Conservation (phyloP, 64 coral and sea anemone genomes). For the Montipora foliosa region DNA sequence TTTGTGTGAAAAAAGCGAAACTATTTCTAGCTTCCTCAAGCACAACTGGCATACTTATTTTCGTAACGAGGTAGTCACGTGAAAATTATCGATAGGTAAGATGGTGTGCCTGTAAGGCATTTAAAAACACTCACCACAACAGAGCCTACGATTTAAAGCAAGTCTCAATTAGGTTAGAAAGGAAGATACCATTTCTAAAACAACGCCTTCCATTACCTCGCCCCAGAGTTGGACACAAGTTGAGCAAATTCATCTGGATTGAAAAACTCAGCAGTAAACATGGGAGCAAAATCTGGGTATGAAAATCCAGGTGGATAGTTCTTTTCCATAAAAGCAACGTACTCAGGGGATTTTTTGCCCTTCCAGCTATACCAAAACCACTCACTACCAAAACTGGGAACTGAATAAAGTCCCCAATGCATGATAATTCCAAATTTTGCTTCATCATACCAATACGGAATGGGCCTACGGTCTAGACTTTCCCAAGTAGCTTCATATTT, state of each 20-base stretch:
- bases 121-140: too few relatives aligned
- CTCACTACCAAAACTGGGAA: conserved; percentile 85
- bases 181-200: neutral
- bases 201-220: conserved; percentile 53
- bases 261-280: conserved; percentile 94
- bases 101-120: too few relatives aligned
- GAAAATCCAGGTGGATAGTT: conserved; percentile 84
- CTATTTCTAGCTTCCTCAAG: too few relatives aligned
- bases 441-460: conserved; percentile 88
- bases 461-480: conserved; percentile 79
- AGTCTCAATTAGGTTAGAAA: too few relatives aligned
- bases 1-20: too few relatives aligned
- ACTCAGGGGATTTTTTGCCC: conserved; percentile 41
- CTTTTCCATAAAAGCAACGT: conserved; percentile 78
- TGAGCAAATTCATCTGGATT: conserved; percentile 87
- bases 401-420: conserved; percentile 94
- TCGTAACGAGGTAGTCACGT: too few relatives aligned
- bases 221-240: conserved; percentile 83
- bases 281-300: conserved; percentile 92
- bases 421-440: conserved; percentile 94
- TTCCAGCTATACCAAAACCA: conserved; percentile 96
- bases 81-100: too few relatives aligned
- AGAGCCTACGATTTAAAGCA: too few relatives aligned
- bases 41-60: too few relatives aligned
- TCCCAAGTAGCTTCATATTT: conserved; percentile 87